Conservation (phyloP, 2,113 vertebrate species). For the Telmatochromis brichardi region DNA sequence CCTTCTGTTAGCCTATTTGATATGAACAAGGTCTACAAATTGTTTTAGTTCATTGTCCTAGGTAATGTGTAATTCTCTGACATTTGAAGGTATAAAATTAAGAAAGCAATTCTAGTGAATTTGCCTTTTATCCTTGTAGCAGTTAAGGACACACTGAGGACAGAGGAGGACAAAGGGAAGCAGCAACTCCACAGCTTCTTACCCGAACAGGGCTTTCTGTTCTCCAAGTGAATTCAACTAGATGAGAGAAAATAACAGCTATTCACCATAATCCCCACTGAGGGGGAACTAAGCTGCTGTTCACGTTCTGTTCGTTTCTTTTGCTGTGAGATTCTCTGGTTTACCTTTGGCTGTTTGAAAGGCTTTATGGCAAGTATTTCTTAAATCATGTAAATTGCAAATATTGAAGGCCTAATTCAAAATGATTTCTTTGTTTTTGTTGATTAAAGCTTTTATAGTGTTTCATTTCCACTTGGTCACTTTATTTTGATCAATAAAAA, state of each 20-base stretch:
- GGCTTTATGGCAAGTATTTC: not conserved
- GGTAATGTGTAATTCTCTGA: not conserved
- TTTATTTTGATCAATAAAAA: not conserved
- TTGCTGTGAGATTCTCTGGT: not conserved
- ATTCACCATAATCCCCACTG: constrained; percentile 16
- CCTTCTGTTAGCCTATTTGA: not conserved
- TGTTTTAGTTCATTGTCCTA: constrained; percentile 4
- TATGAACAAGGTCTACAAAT: not conserved
- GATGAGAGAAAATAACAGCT: constrained; percentile 34
- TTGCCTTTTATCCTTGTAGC: not conserved
- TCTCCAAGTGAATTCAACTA: constrained; percentile 13
- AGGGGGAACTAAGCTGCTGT: constrained; percentile 16
- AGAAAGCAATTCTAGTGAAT: not conserved
- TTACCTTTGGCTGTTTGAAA: not conserved
- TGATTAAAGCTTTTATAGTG: not conserved
- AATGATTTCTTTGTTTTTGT: not conserved
- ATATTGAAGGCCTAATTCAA: not conserved
- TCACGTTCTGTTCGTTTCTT: not conserved
- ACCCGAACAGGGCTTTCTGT: not conserved
- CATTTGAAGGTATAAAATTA: not conserved
- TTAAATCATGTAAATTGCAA: not conserved
- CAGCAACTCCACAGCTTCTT: not conserved
- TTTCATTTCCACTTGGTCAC: not conserved
- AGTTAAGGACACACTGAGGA: not conserved
- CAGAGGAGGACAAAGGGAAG: not conserved